Evolutionary conservation across 2,797 vertebrate genomes (phyloP).

Genomic region (Platyrinchus mystaceus): DNA sequence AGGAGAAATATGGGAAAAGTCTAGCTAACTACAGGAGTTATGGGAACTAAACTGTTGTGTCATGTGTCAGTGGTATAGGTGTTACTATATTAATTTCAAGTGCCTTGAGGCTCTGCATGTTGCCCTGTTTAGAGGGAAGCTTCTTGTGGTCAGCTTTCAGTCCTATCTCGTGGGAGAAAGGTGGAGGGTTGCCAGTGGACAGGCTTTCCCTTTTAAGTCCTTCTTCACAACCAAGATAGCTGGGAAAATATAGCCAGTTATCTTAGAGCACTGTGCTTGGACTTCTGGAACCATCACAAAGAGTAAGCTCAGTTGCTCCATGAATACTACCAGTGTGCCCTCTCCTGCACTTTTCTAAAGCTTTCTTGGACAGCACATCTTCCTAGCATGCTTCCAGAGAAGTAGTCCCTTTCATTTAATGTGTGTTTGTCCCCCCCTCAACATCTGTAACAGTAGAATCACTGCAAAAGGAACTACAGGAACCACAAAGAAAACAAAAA

Average conservation of each 20-base stretch:
- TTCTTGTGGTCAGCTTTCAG: background rate
- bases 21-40: background rate
- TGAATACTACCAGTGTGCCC: background rate
- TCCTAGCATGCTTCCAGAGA: background rate
- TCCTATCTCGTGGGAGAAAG: background rate
- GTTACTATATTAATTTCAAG: background rate
- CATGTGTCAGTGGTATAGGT: too few species aligned
- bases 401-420: background rate
- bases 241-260: background rate
- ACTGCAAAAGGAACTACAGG: background rate
- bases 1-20: background rate
- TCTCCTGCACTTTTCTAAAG: background rate
- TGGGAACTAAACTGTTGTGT: background rate
- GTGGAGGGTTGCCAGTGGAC: background rate
- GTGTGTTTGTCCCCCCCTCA: background rate
- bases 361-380: background rate
- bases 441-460: background rate
- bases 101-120: background rate
- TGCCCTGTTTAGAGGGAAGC: background rate
- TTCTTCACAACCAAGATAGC: background rate
- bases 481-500: background rate
- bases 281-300: background rate
- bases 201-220: background rate
- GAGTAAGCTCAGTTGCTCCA: fast-evolving
- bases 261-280: background rate